A percentile compares a stretch with the other conserved stretches of the same genome.
phyloP scores from a whole-genome alignment of 30 jellyfish, hydroid and myxozoan species.

The Pseudorhiza aurosa region DNA sequence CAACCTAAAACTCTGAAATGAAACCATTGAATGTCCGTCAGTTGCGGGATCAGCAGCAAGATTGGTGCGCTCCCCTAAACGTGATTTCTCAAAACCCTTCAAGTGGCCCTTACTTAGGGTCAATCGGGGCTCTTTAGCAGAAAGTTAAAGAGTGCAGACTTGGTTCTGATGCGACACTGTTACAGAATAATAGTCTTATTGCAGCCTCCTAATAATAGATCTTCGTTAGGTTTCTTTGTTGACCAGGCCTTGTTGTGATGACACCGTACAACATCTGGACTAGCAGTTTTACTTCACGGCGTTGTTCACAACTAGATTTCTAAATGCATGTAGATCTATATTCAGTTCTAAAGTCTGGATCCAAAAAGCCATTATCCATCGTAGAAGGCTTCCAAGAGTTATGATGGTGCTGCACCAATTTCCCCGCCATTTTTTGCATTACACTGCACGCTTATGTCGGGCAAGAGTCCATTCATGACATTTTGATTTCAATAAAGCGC shows the following conservation, averaged over 20 bases:
- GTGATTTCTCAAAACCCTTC: not conserved
- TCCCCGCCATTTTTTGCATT: not conserved
- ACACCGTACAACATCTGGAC: slow-evolving; percentile 27
- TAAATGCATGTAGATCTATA: too few relatives aligned
- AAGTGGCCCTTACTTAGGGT: not conserved
- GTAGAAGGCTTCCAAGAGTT: too few relatives aligned
- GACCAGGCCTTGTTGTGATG: slow-evolving; percentile 15
- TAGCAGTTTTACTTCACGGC: not conserved
- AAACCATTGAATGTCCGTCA: slow-evolving; percentile 1
- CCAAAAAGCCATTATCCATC: too few relatives aligned
- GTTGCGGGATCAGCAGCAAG: slow-evolving; percentile 3
- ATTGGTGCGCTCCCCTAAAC: not conserved
- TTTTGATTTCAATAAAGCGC: not conserved
- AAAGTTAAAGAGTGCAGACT: too few relatives aligned
- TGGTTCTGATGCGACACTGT: too few relatives aligned
- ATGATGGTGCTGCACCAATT: not conserved
- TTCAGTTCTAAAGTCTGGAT: too few relatives aligned
- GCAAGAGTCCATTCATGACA: not conserved
- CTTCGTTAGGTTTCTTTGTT: not conserved
- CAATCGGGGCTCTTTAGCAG: not conserved
- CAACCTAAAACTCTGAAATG: not conserved
- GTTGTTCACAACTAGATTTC: not conserved
- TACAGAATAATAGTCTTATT: not conserved
- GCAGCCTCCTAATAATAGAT: not conserved
- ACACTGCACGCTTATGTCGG: not conserved